Evolutionary conservation across 2,888 invertebrate genomes (phyloP).

Genomic region (Megalurothrips usitatus): DNA sequence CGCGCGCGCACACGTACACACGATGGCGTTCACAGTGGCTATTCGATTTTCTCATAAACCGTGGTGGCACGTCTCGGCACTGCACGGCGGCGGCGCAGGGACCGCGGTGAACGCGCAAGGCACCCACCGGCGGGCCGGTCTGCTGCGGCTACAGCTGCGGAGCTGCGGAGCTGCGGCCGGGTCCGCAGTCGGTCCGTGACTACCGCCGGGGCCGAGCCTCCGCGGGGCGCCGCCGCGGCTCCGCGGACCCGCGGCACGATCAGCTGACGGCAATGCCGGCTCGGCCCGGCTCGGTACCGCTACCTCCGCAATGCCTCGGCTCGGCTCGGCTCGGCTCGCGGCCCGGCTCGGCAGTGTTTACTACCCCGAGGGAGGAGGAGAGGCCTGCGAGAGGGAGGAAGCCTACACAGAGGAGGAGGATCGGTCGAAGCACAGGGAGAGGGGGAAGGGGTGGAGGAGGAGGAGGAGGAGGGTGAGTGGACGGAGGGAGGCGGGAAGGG

Average conservation of each 20-base stretch:
- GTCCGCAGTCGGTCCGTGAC: background rate
- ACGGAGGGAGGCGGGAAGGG: background rate
- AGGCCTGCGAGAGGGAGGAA: background rate
- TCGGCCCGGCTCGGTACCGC: conserved; percentile 26
- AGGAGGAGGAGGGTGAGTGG: background rate
- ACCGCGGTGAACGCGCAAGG: too few species aligned
- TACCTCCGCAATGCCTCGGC: too few species aligned
- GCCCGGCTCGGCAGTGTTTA: conserved; percentile 4
- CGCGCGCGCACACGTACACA: background rate
- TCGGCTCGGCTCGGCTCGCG: conserved; percentile 7
- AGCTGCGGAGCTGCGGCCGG: background rate
- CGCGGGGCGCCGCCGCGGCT: background rate
- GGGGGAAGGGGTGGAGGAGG: background rate
- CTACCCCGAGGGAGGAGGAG: background rate
- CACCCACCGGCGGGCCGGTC: background rate
- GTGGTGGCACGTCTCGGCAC: background rate
- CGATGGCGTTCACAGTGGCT: background rate
- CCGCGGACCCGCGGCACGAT: conserved; percentile 18
- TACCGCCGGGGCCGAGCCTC: background rate
- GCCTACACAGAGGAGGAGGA: background rate
- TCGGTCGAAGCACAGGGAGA: background rate
- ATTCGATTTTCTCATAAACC: too few species aligned
- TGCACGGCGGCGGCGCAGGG: background rate
- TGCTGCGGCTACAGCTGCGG: background rate
- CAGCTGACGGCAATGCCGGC: conserved; percentile 8